Conservation (phyloP, 2,797 vertebrate species). For the Chelmon rostratus region DNA sequence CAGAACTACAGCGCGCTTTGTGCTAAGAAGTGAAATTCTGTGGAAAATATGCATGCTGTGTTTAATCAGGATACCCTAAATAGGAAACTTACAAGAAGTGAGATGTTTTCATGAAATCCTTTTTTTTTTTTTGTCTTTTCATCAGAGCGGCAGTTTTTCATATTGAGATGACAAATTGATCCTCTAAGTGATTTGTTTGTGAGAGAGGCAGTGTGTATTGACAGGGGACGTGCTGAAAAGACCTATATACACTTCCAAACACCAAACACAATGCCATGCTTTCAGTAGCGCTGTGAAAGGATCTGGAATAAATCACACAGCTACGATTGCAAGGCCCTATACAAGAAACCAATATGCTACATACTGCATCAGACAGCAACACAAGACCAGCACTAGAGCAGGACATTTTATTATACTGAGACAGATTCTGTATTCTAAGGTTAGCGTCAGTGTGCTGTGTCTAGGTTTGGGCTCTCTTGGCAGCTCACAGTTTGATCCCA, state of each 20-base stretch:
- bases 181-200: neutral
- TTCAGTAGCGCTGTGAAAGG: slow-evolving; percentile 8
- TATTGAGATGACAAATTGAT: slow-evolving; percentile 12
- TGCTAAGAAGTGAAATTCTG: neutral
- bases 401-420: neutral
- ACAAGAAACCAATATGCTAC: slow-evolving; percentile 10
- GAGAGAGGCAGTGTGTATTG: neutral
- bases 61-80: neutral
- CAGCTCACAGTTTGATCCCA: no score
- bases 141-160: slow-evolving; percentile 11
- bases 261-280: slow-evolving; percentile 3
- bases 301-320: neutral
- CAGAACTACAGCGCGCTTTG: neutral
- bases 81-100: neutral
- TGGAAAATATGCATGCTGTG: neutral
- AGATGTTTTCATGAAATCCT: neutral
- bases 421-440: neutral
- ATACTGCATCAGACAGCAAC: neutral
- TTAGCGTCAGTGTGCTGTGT: neutral
- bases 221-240: neutral
- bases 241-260: neutral
- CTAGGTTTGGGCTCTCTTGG: no score
- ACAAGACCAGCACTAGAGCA: neutral
- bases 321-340: neutral
- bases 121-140: neutral